Evolutionary conservation across 1,140 invertebrate species (phyloP).

Genomic region (Hycleus phaleratus): DNA sequence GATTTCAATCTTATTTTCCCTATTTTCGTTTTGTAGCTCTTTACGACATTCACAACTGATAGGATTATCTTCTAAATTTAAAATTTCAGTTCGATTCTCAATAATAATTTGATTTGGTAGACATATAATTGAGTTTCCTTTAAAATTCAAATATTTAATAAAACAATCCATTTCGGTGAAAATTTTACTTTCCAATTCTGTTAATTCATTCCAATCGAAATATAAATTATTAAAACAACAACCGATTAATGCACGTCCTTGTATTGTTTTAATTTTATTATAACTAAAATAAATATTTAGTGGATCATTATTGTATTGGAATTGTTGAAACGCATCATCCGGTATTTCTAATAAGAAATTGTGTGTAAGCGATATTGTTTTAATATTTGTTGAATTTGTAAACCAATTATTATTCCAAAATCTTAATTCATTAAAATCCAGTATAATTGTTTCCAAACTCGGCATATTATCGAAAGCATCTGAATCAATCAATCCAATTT

Average conservation of each 20-base stretch:
- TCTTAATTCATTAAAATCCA: slow-evolving; percentile 22
- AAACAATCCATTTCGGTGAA: slow-evolving; percentile 19
- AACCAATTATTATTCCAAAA: slow-evolving; percentile 16
- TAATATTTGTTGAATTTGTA: slow-evolving; percentile 9
- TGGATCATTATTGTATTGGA: slow-evolving; percentile 1
- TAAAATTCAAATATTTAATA: slow-evolving; percentile 19
- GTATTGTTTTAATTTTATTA: slow-evolving; percentile 19
- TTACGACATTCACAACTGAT: slow-evolving; percentile 22
- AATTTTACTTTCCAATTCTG: slow-evolving; percentile 7
- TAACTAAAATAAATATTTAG: slow-evolving; percentile 19
- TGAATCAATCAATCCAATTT: slow-evolving; percentile 9
- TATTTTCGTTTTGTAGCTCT: slow-evolving; percentile 16
- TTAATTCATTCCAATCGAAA: slow-evolving; percentile 23
- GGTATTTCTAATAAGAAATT: slow-evolving; percentile 21
- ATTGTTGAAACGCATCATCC: slow-evolving; percentile 14
- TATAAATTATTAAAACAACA: slow-evolving; percentile 17
- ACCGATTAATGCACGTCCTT: slow-evolving; percentile 17
- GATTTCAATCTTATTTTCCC: slow-evolving; percentile 15
- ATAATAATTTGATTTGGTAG: slow-evolving; percentile 24
- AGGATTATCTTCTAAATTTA: slow-evolving; percentile 20
- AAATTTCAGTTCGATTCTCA: slow-evolving; percentile 17
- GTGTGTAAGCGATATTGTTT: slow-evolving; percentile 17
- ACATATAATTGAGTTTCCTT: slow-evolving; percentile 19
- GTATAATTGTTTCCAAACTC: slow-evolving; percentile 9
- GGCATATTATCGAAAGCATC: slow-evolving; percentile 25